A percentile compares a stretch with the other conserved stretches of the same genome.
phyloP scores from a whole-genome alignment of 2,888 invertebrate genomes.

The Erebia aethiops region DNA sequence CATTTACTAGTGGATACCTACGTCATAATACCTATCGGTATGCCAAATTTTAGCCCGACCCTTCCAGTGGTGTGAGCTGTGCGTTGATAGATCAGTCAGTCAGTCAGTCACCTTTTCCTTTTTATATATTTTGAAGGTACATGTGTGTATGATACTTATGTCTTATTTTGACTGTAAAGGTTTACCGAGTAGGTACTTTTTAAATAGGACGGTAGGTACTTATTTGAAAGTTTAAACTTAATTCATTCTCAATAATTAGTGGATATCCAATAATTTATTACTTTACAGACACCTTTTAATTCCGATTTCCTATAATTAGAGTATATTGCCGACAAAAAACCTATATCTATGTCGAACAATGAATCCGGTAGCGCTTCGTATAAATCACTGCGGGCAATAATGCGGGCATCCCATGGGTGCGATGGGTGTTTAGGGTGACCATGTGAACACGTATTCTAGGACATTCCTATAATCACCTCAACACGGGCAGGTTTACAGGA shows the following conservation, averaged over 20 bases:
- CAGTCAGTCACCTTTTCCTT: no score
- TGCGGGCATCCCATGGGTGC: conserved; percentile 69
- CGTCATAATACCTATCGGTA: no score
- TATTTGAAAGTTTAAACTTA: not conserved
- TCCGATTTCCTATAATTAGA: conserved; percentile 17
- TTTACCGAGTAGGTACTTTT: no score
- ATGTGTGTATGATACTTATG: no score
- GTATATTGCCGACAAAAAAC: conserved; percentile 20
- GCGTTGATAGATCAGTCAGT: no score
- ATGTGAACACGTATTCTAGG: not conserved
- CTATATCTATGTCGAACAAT: conserved; percentile 25
- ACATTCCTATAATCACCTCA: not conserved
- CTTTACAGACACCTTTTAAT: not conserved
- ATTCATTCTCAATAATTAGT: conserved; percentile 1
- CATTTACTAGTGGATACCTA: no score
- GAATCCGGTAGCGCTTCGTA: conserved; percentile 60
- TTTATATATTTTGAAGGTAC: no score
- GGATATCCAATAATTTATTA: not conserved
- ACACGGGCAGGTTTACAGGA: no score
- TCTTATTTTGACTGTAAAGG: no score
- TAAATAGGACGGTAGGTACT: not conserved
- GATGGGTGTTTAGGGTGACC: conserved; percentile 44
- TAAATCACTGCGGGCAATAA: conserved; percentile 80
- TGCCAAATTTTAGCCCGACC: no score
- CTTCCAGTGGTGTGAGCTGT: no score